Evolutionary conservation across 2,797 vertebrate genomes (phyloP), one percentile per base, ranked within the genome.

Genomic region (Bradypodion pumilum): DNA sequence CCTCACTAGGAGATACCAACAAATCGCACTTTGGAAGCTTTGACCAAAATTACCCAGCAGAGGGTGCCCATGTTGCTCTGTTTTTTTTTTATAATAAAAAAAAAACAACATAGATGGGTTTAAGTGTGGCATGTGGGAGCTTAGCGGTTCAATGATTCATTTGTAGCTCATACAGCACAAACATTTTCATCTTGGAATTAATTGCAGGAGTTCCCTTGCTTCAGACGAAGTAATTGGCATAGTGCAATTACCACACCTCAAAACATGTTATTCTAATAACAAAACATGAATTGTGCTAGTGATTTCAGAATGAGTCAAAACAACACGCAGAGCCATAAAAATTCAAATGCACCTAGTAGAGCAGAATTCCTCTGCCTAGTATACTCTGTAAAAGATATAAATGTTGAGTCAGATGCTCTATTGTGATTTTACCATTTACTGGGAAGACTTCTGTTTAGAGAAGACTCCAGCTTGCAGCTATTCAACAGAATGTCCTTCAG

Each of bases 11-110:
- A 9, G 59, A 44, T 42, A 75, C 21, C 25, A 46, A 75, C 4
- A 62, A 0, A 0, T 7, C 7, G 4, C 7, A 37, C 52, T 72
- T 27, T 19, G 12, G n/a, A 84, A 37, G 62, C 52, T 84, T 35
- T 27, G 59, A 0, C 0, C 16, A 2, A 66, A 27, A 12, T 9
- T 74, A 60, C 56, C 85, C 85, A 82, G 80, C 80, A 89, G 87
- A 90, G 83, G 89, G 83, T 63, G 85, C n/a, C 65, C 9, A 0
- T 9, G 76, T 62, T 87, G 82, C 78, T 75, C 5, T 9, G n/a
- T n/a, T n/a, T n/a, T n/a, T n/a, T n/a, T n/a, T n/a, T n/a, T n/a
- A n/a, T n/a, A n/a, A n/a, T n/a, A n/a, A n/a, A n/a, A n/a, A 60
- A 49, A 63, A 79, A 44, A 46, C 32, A 15, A 0, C 12, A 35